These are phyloP conservation scores for Gryllus longicercus DNA, from an alignment of 2,888 invertebrate genomes.

Conservation along the genomic window DNA sequence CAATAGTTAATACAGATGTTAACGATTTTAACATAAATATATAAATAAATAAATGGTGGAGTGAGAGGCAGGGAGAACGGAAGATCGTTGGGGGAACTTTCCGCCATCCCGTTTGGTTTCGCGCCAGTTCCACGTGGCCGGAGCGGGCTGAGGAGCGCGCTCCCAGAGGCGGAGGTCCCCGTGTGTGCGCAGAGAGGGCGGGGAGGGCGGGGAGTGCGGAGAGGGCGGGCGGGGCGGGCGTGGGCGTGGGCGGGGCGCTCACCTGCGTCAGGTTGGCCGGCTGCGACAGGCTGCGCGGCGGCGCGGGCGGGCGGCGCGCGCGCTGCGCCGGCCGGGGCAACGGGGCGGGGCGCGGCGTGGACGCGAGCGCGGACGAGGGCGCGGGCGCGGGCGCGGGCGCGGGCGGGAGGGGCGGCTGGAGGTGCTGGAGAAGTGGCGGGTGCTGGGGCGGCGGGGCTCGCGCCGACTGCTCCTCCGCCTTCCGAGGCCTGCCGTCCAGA, in stretches of 20 bases:
- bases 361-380: constrained; percentile 24
- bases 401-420: constrained; percentile 20
- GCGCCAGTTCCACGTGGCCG: no score
- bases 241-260: not conserved
- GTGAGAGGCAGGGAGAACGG: no score
- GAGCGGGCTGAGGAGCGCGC: no score
- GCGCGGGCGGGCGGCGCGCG: constrained; percentile 38
- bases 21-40: no score
- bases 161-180: not conserved
- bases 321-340: not conserved
- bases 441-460: constrained; percentile 18
- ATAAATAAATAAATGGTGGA: no score
- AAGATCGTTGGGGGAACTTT: no score
- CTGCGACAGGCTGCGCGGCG: constrained; percentile 51
- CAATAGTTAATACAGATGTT: no score
- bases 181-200: not conserved
- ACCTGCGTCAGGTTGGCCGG: constrained; percentile 48
- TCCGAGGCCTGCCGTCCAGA: not conserved
- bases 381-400: constrained; percentile 33
- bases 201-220: not conserved
- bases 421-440: constrained; percentile 21
- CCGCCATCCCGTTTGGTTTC: no score
- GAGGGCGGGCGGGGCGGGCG: not conserved
- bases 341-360: constrained; percentile 36
- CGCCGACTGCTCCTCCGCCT: not conserved